Evolutionary conservation across 2,113 vertebrate species (phyloP).

Genomic region (Serinus canaria): DNA sequence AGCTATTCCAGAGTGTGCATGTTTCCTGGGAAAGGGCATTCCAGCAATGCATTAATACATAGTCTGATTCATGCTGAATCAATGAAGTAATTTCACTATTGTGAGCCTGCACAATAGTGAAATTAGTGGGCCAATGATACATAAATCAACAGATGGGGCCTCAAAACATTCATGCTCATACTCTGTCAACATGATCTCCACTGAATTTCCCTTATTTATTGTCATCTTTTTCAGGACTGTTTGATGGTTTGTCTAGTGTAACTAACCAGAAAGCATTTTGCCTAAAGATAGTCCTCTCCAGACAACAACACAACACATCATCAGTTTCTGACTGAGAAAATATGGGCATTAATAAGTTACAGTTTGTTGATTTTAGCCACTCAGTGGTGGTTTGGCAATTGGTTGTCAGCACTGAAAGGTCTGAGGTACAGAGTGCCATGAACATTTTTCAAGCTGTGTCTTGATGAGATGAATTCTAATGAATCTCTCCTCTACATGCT

Average conservation of each 20-base stretch:
- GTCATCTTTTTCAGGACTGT: conserved; percentile 12
- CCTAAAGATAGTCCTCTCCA: conserved; percentile 7
- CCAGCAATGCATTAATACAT: conserved; percentile 38
- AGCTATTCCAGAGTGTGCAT: neutral
- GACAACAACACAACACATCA: neutral
- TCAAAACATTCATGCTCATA: conserved; percentile 15
- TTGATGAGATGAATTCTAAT: conserved; percentile 76
- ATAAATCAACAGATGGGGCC: conserved; percentile 52
- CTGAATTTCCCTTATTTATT: neutral
- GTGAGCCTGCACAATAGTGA: neutral
- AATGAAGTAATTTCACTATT: conserved; percentile 57
- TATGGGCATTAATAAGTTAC: neutral
- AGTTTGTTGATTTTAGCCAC: conserved; percentile 42
- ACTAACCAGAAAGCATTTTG: neutral
- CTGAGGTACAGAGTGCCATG: conserved; percentile 20
- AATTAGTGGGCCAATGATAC: conserved; percentile 14
- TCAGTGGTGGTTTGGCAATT: conserved; percentile 45
- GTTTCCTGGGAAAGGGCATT: conserved; percentile 21
- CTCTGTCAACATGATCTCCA: conserved; percentile 17
- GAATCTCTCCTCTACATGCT: conserved; percentile 53
- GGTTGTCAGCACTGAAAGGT: conserved; percentile 48
- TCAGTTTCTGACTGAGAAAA: conserved; percentile 18
- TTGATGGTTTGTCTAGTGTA: neutral
- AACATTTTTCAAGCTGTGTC: conserved; percentile 67
- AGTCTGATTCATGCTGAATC: conserved; percentile 45